Percentiles rank a stretch among this genome's conserved stretches.
phyloP scores from a whole-genome alignment of 1,140 invertebrate genomes.

The Oedothorax gibbosus region DNA sequence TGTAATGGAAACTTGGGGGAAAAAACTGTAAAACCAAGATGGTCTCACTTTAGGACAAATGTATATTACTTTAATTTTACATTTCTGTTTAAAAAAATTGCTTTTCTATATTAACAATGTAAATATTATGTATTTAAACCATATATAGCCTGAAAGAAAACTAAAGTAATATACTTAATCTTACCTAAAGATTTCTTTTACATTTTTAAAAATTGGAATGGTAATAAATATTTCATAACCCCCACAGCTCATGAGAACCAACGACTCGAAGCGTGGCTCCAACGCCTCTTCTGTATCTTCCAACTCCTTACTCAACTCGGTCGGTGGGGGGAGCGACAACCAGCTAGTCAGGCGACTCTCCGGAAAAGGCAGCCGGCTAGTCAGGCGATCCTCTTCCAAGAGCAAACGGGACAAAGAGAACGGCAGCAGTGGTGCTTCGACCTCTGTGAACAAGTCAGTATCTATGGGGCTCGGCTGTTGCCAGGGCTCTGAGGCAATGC shows the following conservation, averaged over 20 bases:
- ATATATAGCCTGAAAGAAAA: too few relatives aligned
- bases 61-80: too few relatives aligned
- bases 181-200: too few relatives aligned
- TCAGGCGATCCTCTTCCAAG: constrained; percentile 74
- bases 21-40: too few relatives aligned
- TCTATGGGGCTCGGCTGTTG: constrained; percentile 13
- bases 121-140: too few relatives aligned
- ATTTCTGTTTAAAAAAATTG: too few relatives aligned
- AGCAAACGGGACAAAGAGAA: constrained; percentile 74
- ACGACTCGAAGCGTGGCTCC: constrained; percentile 33
- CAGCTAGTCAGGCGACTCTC: constrained; percentile 75
- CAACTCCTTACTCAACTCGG: constrained; percentile 40
- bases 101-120: too few relatives aligned
- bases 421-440: constrained; percentile 60
- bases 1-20: too few relatives aligned
- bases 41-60: too few relatives aligned
- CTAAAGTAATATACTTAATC: too few relatives aligned
- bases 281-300: constrained; percentile 52
- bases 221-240: too few relatives aligned
- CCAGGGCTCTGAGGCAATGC: constrained; percentile 10
- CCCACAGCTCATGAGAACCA: constrained; percentile 35
- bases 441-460: constrained; percentile 38
- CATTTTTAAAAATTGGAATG: too few relatives aligned
- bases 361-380: constrained; percentile 76
- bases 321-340: constrained; percentile 68